A percentile compares a stretch with the other conserved stretches of the same genome.
These are phyloP conservation scores for Sabatieria punctata DNA, from an alignment of 2,888 invertebrate genomes.

Conservation along the genomic window DNA sequence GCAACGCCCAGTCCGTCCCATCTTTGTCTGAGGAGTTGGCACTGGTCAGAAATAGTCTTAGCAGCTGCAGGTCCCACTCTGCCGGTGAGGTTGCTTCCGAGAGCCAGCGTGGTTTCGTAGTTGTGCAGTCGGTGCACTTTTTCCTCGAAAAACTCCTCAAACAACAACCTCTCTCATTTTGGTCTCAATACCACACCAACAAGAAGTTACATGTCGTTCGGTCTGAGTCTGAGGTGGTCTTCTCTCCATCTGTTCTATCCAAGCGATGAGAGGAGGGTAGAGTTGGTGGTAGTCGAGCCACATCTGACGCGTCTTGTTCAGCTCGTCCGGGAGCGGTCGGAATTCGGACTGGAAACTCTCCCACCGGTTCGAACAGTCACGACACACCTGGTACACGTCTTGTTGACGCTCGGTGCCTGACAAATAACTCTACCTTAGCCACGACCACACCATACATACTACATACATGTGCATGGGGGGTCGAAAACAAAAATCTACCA, in stretches of 20 bases:
- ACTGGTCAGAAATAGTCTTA: neutral
- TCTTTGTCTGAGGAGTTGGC: neutral
- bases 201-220: no score
- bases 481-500: no score
- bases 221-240: no score
- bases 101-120: neutral
- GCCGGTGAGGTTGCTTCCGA: neutral
- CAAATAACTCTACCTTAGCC: neutral
- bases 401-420: slow-evolving; percentile 1
- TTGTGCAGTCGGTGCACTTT: slow-evolving; percentile 1
- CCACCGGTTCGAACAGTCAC: neutral
- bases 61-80: neutral
- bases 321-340: neutral
- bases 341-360: neutral
- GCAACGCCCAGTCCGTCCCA: slow-evolving; percentile 1
- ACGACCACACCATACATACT: no score
- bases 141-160: neutral
- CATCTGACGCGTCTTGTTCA: no score
- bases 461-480: no score
- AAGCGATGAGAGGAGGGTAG: no score
- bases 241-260: no score
- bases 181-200: no score
- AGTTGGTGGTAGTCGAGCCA: no score
- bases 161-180: no score
- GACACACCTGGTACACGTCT: neutral